These are phyloP conservation scores for Xestia c-nigrum DNA, from an alignment of 2,888 invertebrate species.

Conservation along the genomic window DNA sequence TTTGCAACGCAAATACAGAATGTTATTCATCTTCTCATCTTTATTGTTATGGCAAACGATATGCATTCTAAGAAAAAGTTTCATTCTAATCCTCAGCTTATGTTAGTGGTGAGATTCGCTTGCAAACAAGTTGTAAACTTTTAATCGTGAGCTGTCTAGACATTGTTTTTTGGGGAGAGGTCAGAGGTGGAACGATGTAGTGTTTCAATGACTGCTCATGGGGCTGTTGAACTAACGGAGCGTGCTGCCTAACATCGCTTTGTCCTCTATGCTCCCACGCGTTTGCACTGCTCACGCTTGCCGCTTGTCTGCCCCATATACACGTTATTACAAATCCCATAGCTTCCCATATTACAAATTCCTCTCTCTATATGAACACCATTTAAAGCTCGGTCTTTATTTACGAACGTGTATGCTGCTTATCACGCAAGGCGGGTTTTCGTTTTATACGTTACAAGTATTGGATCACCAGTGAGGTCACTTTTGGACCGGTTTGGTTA, in stretches of 20 bases:
- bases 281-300: slow-evolving; percentile 61
- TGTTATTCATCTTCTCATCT: slow-evolving; percentile 17
- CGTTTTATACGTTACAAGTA: slow-evolving; percentile 55
- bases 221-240: slow-evolving; percentile 84
- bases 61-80: slow-evolving; percentile 27
- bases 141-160: slow-evolving; percentile 48
- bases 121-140: slow-evolving; percentile 19
- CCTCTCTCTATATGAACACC: slow-evolving; percentile 6
- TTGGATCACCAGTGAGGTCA: slow-evolving; percentile 85
- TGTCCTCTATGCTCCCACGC: slow-evolving; percentile 81
- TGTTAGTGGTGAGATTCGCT: slow-evolving; percentile 16
- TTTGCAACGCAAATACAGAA: not conserved
- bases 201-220: slow-evolving; percentile 69
- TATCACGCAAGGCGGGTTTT: slow-evolving; percentile 55
- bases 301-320: slow-evolving; percentile 54
- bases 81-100: slow-evolving; percentile 3
- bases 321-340: slow-evolving; percentile 66
- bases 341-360: slow-evolving; percentile 63
- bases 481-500: slow-evolving; percentile 80
- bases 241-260: slow-evolving; percentile 70
- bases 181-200: slow-evolving; percentile 54
- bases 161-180: slow-evolving; percentile 43
- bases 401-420: slow-evolving; percentile 12
- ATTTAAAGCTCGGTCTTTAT: slow-evolving; percentile 21
- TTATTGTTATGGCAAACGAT: slow-evolving; percentile 16